phyloP scores from a whole-genome alignment of 2,888 invertebrate genomes.

The Cenopis cana region DNA sequence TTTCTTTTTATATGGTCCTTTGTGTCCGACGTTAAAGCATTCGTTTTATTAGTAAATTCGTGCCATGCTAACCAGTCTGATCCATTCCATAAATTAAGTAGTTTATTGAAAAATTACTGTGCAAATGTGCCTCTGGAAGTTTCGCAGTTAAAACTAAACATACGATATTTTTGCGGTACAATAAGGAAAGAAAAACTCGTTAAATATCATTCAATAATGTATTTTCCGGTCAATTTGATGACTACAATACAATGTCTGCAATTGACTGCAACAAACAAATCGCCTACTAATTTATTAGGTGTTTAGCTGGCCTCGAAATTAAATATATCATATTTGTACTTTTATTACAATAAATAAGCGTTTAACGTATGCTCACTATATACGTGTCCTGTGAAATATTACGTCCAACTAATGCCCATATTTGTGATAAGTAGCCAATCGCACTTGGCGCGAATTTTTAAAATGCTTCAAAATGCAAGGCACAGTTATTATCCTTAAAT shows the following conservation, averaged over 20 bases:
- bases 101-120: neutral
- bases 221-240: slow-evolving; percentile 11
- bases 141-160: neutral
- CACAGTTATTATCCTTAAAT: slow-evolving; percentile 24
- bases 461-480: slow-evolving; percentile 53
- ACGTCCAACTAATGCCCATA: neutral
- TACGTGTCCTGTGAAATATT: slow-evolving; percentile 9
- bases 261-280: neutral
- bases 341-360: slow-evolving; percentile 10
- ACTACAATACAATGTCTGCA: neutral
- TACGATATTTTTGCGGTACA: neutral
- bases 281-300: slow-evolving; percentile 9
- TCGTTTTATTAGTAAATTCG: no score
- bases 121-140: neutral
- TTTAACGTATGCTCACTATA: neutral
- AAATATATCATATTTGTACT: slow-evolving; percentile 22
- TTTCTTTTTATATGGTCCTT: no score
- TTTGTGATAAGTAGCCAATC: neutral
- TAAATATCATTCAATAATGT: slow-evolving; percentile 34
- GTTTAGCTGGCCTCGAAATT: neutral
- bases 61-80: no score
- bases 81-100: neutral
- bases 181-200: slow-evolving; percentile 31
- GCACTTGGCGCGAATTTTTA: slow-evolving; percentile 63
- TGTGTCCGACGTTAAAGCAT: no score